Conservation (phyloP, 2,113 vertebrate species). For the Poicephalus gulielmi region DNA sequence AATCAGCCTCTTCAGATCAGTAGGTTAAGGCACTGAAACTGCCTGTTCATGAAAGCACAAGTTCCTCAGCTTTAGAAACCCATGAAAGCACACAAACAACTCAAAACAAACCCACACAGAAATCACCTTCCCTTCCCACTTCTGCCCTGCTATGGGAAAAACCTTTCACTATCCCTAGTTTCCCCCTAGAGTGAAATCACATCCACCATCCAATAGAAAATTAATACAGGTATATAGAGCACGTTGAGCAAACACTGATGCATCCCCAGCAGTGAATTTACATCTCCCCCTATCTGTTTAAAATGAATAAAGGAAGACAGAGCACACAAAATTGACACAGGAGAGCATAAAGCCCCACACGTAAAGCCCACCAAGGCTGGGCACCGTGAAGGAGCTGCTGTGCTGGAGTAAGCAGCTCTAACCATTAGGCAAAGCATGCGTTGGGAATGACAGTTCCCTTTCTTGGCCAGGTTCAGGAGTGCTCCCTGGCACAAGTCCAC, state of each 20-base stretch:
- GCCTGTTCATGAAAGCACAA: not conserved
- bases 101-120: not conserved
- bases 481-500: not conserved
- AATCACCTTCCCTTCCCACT: not conserved
- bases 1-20: not conserved
- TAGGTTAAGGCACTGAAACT: not conserved
- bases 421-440: accelerated
- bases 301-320: constrained; percentile 52
- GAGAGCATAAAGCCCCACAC: not conserved
- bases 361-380: not conserved
- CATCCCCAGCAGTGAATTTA: constrained; percentile 44
- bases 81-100: not conserved
- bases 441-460: not conserved
- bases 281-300: constrained; percentile 29
- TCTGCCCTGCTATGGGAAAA: constrained; percentile 13
- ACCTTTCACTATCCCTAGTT: constrained; percentile 1
- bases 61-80: not conserved
- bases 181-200: not conserved
- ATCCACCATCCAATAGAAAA: constrained; percentile 50
- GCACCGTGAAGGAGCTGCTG: not conserved
- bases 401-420: accelerated
- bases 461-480: not conserved
- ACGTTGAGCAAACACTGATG: constrained; percentile 51
- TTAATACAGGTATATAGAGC: constrained; percentile 58
- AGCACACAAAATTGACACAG: not conserved